A percentile compares a stretch with the other conserved stretches of the same genome.
These are phyloP conservation scores for Cervus canadensis DNA, from an alignment of 2,113 vertebrate genomes.

Conservation along the genomic window DNA sequence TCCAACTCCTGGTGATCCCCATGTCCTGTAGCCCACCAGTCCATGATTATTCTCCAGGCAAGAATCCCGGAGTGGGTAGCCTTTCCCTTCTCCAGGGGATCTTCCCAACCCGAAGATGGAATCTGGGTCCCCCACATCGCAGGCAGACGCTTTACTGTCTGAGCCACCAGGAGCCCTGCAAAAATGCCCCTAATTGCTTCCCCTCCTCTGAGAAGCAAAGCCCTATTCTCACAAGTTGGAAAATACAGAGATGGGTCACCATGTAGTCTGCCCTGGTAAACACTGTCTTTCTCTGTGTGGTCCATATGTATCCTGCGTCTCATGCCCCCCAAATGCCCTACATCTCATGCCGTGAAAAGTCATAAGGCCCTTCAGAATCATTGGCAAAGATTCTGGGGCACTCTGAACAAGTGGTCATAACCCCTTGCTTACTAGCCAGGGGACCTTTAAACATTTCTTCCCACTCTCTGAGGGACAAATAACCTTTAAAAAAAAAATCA, in stretches of 20 bases:
- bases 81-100: not conserved
- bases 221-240: not conserved
- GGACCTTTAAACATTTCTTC: not conserved
- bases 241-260: not conserved
- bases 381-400: fast-evolving
- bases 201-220: not conserved
- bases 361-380: not conserved
- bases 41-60: not conserved
- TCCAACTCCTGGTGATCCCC: not conserved
- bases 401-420: not conserved
- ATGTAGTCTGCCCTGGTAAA: fast-evolving
- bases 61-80: not conserved
- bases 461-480: not conserved
- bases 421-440: not conserved
- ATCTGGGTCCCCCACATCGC: not conserved
- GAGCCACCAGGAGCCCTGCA: not conserved
- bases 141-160: not conserved
- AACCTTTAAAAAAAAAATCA: not conserved
- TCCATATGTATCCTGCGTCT: not conserved
- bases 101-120: not conserved
- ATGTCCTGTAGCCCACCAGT: not conserved
- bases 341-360: not conserved
- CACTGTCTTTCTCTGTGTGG: not conserved
- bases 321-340: not conserved
- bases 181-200: not conserved